phyloP scores from a whole-genome alignment of 1,140 invertebrate species.

The Saccostrea glomerata region DNA sequence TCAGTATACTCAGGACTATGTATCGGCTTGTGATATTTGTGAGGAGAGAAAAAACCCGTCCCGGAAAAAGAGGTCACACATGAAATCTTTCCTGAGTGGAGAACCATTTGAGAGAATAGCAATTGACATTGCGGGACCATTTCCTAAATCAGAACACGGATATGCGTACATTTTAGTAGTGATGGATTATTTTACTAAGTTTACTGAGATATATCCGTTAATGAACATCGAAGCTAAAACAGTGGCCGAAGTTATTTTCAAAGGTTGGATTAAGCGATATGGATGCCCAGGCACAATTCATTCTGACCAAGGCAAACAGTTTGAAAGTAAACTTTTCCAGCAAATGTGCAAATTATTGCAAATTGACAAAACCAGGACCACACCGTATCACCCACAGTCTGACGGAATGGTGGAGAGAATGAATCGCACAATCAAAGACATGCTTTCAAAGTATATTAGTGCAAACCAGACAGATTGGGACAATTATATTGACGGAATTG shows the following conservation, averaged over 20 bases:
- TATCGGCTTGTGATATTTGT: conserved; percentile 34
- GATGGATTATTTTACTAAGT: conserved; percentile 41
- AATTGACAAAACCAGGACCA: conserved; percentile 39
- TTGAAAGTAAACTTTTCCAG: conserved; percentile 35
- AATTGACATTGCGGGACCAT: conserved; percentile 33
- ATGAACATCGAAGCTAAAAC: conserved; percentile 43
- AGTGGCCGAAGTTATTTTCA: neutral
- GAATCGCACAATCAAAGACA: conserved; percentile 41
- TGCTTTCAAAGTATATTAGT: conserved; percentile 43
- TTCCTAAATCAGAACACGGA: neutral
- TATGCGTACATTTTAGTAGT: conserved; percentile 6
- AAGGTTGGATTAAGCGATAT: conserved; percentile 21
- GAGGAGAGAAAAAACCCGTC: no score
- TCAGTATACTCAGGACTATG: conserved; percentile 29
- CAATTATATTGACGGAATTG: no score
- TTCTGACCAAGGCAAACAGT: conserved; percentile 49
- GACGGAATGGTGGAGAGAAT: conserved; percentile 48
- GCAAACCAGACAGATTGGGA: conserved; percentile 49
- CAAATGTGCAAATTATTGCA: conserved; percentile 40
- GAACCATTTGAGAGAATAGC: conserved; percentile 43
- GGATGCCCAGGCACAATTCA: conserved; percentile 16
- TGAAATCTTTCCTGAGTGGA: conserved; percentile 22
- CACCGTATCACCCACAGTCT: neutral
- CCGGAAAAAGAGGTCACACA: conserved; percentile 20
- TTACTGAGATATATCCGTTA: conserved; percentile 41